Percentiles rank a stretch among this genome's conserved stretches.
Evolutionary conservation across 2,113 vertebrate species (phyloP).

Genomic region (Mustela lutreola): DNA sequence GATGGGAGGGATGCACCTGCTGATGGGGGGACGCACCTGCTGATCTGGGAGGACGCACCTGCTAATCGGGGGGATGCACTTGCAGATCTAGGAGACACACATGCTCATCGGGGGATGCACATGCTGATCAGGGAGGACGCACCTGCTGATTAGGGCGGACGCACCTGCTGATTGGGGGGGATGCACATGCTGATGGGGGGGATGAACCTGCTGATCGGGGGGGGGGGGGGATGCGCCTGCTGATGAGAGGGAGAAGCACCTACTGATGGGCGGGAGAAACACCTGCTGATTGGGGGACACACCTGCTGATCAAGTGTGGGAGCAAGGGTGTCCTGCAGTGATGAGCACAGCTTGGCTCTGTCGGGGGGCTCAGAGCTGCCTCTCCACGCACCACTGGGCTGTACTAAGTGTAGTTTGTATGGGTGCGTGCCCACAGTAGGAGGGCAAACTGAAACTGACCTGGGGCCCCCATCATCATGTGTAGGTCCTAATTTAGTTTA

Average conservation of each 20-base stretch:
- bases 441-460: fast-evolving
- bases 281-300: not conserved
- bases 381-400: fast-evolving
- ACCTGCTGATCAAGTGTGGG: not conserved
- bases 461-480: fast-evolving
- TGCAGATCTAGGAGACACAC: too few relatives aligned
- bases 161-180: too few relatives aligned
- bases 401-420: fast-evolving
- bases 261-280: too few relatives aligned
- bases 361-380: not conserved
- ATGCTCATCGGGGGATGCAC: too few relatives aligned
- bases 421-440: fast-evolving
- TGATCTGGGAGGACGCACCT: too few relatives aligned
- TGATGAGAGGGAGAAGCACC: too few relatives aligned
- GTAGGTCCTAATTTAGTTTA: fast-evolving
- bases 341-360: fast-evolving
- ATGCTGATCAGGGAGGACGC: too few relatives aligned
- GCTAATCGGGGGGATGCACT: too few relatives aligned
- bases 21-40: not conserved
- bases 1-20: not conserved
- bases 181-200: too few relatives aligned
- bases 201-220: too few relatives aligned
- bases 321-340: fast-evolving
- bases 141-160: too few relatives aligned
- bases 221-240: too few relatives aligned